Percentiles rank a stretch among this genome's conserved stretches.
These are phyloP conservation scores for Xerus inauris DNA, from an alignment of 2,113 vertebrate species.

Conservation along the genomic window DNA sequence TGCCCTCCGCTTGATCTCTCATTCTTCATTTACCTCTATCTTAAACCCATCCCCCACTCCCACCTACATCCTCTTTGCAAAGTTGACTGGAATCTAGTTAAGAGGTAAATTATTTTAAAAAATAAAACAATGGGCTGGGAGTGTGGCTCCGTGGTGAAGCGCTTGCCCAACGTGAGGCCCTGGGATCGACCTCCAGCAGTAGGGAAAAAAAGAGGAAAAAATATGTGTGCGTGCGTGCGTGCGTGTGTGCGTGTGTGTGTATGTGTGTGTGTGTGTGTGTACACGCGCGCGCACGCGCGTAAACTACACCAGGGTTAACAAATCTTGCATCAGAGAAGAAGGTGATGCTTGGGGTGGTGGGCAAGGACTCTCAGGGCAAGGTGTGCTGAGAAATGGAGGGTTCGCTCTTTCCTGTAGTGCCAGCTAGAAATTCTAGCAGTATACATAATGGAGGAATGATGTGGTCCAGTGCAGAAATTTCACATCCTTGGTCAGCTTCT, in stretches of 20 bases:
- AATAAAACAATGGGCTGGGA: background rate
- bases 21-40: background rate
- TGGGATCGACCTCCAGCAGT: too few species aligned
- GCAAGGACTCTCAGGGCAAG: background rate
- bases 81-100: background rate
- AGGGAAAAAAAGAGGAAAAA: background rate
- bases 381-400: background rate
- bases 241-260: too few species aligned
- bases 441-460: background rate
- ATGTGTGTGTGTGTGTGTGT: too few species aligned
- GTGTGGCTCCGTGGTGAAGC: background rate
- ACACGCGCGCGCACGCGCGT: background rate
- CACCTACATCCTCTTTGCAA: background rate
- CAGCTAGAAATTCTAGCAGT: constrained; percentile 36
- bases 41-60: background rate
- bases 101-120: constrained; percentile 13
- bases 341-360: background rate
- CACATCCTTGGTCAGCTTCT: constrained; percentile 47
- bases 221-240: too few species aligned
- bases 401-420: constrained; percentile 25
- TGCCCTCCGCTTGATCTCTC: background rate
- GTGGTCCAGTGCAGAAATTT: constrained; percentile 15
- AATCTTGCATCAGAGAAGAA: constrained; percentile 37
- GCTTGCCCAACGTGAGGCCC: background rate
- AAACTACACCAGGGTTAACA: background rate